Percentiles rank a stretch among this genome's conserved stretches.
Conservation (phyloP, 1,140 invertebrate species). For the Eupeodes corollae region DNA sequence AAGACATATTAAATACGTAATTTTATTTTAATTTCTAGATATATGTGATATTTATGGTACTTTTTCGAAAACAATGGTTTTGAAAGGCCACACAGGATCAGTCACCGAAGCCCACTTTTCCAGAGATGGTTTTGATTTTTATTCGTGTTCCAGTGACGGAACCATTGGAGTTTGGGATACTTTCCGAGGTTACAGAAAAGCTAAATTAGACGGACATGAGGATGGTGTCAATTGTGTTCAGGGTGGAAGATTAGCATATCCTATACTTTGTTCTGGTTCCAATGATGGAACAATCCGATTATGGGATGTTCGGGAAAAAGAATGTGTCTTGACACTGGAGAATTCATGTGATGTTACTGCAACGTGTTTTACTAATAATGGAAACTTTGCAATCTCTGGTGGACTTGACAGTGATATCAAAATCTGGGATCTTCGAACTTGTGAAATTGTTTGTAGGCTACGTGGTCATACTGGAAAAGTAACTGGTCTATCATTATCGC, state of each 20-base stretch:
- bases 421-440: slow-evolving; percentile 94
- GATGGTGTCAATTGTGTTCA: slow-evolving; percentile 81
- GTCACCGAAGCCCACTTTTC: slow-evolving; percentile 93
- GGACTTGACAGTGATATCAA: slow-evolving; percentile 98
- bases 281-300: slow-evolving; percentile 91
- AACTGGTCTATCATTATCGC: slow-evolving; percentile 82
- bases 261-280: slow-evolving; percentile 81
- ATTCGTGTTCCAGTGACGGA: slow-evolving; percentile 88
- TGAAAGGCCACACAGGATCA: slow-evolving; percentile 89
- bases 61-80: slow-evolving; percentile 89
- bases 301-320: slow-evolving; percentile 80
- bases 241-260: slow-evolving; percentile 73
- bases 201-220: slow-evolving; percentile 85
- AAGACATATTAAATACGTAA: not conserved
- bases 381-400: slow-evolving; percentile 79
- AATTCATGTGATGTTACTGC: slow-evolving; percentile 77
- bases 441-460: slow-evolving; percentile 74
- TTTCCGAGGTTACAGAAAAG: slow-evolving; percentile 70
- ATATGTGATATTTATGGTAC: slow-evolving; percentile 97
- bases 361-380: slow-evolving; percentile 90
- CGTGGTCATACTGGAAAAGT: slow-evolving; percentile 87
- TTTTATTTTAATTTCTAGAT: slow-evolving; percentile 46
- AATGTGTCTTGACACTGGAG: slow-evolving; percentile 66
- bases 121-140: slow-evolving; percentile 83
- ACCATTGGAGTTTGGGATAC: slow-evolving; percentile 94